phyloP scores from a whole-genome alignment of 2,888 invertebrate species.

The Leptinotarsa peninsularis region DNA sequence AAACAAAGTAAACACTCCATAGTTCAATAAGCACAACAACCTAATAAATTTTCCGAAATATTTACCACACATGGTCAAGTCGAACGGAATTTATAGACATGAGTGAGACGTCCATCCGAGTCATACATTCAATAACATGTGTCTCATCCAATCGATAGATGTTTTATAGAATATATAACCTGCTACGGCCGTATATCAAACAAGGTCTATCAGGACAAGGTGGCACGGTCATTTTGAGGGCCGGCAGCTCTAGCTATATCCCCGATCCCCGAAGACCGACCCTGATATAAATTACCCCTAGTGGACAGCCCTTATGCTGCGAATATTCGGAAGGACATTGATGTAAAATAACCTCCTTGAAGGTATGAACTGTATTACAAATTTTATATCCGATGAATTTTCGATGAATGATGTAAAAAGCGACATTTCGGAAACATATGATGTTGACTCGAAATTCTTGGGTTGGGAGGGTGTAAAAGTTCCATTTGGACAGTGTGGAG shows the following conservation, averaged over 20 bases:
- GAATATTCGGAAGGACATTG: slow-evolving; percentile 50
- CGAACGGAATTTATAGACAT: slow-evolving; percentile 19
- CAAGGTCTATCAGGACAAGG: slow-evolving; percentile 66
- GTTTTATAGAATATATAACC: slow-evolving; percentile 66
- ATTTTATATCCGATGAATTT: slow-evolving; percentile 46
- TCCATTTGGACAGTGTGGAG: background rate
- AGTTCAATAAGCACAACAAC: too few species aligned
- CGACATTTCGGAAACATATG: background rate
- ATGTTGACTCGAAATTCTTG: background rate
- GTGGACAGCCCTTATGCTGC: slow-evolving; percentile 8
- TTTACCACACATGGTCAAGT: background rate
- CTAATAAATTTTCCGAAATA: background rate
- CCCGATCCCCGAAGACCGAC: slow-evolving; percentile 49
- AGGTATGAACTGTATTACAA: slow-evolving; percentile 43
- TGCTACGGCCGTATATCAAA: slow-evolving; percentile 65
- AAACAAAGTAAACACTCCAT: too few species aligned
- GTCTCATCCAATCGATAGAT: slow-evolving; percentile 62
- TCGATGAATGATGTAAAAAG: slow-evolving; percentile 31
- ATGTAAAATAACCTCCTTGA: slow-evolving; percentile 49
- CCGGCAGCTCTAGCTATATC: slow-evolving; percentile 41
- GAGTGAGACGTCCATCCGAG: slow-evolving; percentile 19
- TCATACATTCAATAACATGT: slow-evolving; percentile 46
- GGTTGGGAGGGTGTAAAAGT: background rate
- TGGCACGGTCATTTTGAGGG: slow-evolving; percentile 58
- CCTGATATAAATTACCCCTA: slow-evolving; percentile 23